Evolutionary conservation across 2,797 vertebrate species (phyloP).

Genomic region (Poecilia velifera): DNA sequence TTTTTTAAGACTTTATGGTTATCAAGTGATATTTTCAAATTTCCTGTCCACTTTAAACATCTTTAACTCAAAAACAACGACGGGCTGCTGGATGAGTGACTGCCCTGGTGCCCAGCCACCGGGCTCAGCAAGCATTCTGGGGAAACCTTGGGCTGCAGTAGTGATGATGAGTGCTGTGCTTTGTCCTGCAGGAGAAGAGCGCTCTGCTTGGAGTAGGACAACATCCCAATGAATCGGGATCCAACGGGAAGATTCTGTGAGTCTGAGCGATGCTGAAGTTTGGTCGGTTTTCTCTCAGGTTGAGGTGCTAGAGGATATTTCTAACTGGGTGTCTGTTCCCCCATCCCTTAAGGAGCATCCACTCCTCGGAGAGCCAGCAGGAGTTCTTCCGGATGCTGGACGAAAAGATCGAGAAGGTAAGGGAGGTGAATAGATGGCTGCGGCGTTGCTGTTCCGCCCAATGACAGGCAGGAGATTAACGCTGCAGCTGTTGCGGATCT

Average conservation of each 20-base stretch:
- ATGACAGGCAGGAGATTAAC: slow-evolving; percentile 52
- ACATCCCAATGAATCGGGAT: slow-evolving; percentile 69
- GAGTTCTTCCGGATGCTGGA: slow-evolving; percentile 99
- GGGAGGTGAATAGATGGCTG: not conserved
- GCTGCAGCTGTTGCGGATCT: slow-evolving; percentile 29
- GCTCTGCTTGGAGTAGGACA: slow-evolving; percentile 84
- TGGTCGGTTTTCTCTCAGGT: not conserved
- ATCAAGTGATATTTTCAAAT: too few species aligned
- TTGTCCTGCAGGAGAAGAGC: slow-evolving; percentile 91
- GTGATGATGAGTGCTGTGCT: not conserved
- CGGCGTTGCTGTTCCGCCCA: not conserved
- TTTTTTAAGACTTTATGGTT: too few species aligned
- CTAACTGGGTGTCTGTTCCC: slow-evolving; percentile 5
- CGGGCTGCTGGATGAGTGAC: too few species aligned
- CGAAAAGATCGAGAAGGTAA: slow-evolving; percentile 98
- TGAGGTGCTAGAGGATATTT: not conserved
- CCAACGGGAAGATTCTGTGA: slow-evolving; percentile 81
- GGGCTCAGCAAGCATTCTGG: too few species aligned
- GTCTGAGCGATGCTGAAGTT: slow-evolving; percentile 18
- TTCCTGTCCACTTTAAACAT: too few species aligned
- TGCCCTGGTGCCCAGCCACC: too few species aligned
- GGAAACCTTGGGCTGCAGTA: too few species aligned
- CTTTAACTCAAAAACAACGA: too few species aligned
- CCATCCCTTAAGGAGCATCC: slow-evolving; percentile 84
- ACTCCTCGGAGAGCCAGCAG: slow-evolving; percentile 98